Percentiles rank a stretch among this genome's conserved stretches.
These are phyloP conservation scores for Campylorhamphus procurvoides DNA, from an alignment of 2,113 vertebrate genomes.

Conservation along the genomic window DNA sequence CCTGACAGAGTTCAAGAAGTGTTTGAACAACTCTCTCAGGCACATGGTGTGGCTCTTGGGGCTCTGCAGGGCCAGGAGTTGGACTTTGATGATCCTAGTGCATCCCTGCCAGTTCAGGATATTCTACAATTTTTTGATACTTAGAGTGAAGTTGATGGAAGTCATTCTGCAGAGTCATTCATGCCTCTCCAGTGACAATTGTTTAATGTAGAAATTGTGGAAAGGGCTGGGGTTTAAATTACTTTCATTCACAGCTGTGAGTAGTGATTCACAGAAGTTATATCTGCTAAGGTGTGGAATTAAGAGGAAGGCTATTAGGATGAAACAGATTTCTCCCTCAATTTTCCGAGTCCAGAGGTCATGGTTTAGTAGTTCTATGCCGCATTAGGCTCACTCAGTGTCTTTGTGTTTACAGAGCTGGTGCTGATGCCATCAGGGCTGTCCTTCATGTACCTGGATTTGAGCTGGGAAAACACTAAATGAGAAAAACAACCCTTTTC, in stretches of 20 bases:
- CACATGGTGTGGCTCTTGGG: not conserved
- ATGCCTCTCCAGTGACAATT: not conserved
- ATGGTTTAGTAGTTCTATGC: not conserved
- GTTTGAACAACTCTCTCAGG: not conserved
- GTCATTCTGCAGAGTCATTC: not conserved
- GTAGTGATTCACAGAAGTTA: not conserved
- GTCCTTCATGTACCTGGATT: not conserved
- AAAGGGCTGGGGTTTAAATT: not conserved
- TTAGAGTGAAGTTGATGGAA: not conserved
- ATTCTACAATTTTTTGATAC: not conserved
- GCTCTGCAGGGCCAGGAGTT: not conserved
- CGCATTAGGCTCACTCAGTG: not conserved
- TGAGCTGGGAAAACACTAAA: not conserved
- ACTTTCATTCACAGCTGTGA: not conserved
- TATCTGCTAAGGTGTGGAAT: not conserved
- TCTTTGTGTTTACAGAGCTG: not conserved
- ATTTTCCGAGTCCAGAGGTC: rapidly evolving
- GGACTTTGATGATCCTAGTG: rapidly evolving
- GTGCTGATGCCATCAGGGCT: not conserved
- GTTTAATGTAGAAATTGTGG: not conserved
- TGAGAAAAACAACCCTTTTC: not conserved
- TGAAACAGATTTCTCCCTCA: not conserved
- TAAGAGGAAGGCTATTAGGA: not conserved
- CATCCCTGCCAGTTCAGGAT: not conserved
- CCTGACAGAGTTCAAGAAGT: not conserved